Evolutionary conservation across 1,140 invertebrate species (phyloP), one percentile per base, ranked within the genome.

Genomic region (Listronotus oregonensis): DNA sequence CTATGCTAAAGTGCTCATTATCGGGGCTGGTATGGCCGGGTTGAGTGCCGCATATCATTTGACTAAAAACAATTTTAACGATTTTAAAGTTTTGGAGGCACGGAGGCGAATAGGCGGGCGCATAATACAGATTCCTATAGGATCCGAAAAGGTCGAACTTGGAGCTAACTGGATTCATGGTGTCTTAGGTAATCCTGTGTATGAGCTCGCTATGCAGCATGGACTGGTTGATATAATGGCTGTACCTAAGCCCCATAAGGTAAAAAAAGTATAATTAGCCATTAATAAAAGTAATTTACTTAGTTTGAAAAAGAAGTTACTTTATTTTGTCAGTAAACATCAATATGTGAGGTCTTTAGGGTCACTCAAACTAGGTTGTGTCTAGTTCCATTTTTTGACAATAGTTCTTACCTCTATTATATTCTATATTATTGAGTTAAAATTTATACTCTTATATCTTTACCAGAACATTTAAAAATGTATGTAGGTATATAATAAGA

Each of bases 111-210:
- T 94, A 56, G 93, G 92, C 40, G 93, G 93, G 63, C 82, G 93
- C 46, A 92, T 95, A 66, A 81, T 91, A 52, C 86, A 90, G 59
- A 88, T 89, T 68, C 84, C 87, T 72, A 83, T 92, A 73, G 89
- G 88, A 84, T 84, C 83, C 75, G 84, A 84, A 69, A 81, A 82
- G 76, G 83, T 95, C 32, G 94, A 96, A 82, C 79, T 96, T 42
- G 94, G 94, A 58, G 94, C 94, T 39, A 96, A 96, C 77, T 96
- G 92, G 91, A 95, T 97, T 68, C 94, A 96, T 80, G 94, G 95
- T 17, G 90, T 95, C n/a, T 61, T 77, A 42, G 87, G 87, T 1
- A 91, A 90, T 81, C 87, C 87, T 5, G 85, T 90, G 67, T 95
- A 94, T 77, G 92, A 95, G 80, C 81, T 95, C 59, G 93, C 93